Evolutionary conservation across 2,888 invertebrate genomes (phyloP), one percentile per base, ranked within the genome.

Genomic region (Leptura quadrifasciata): DNA sequence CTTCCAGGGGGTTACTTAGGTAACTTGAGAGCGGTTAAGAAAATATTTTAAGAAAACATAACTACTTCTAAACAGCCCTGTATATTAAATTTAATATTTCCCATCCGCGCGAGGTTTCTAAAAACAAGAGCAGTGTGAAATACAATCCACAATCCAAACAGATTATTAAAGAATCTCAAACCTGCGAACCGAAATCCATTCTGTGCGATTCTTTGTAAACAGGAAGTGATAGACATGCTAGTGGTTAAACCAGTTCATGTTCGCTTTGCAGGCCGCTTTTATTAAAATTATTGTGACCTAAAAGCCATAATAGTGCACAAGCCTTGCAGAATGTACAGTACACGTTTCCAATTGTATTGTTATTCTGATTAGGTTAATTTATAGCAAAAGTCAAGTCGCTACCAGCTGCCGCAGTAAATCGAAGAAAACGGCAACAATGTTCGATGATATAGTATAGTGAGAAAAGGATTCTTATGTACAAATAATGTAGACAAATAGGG

Each of bases 211-310:
- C 60, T 61, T 61, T 31, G 27, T 17, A 61, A 61, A 61, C 60
- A 61, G 60, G 60, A 61, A 61, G 60, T 61, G 17, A 61, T 17
- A 61, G 60, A 61, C 27, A n/a, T 31, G 60, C 31, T 61, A 61
- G 60, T 61, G 60, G 60, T 61, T 61, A 61, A 61, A 61, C 60
- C 60, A 61, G 60, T 61, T 61, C 60, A 31, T 61, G 31, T 61
- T 61, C 60, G 60, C 60, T 61, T 31, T 27, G 31, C 60, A 31
- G 31, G n/a, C 24, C 15, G 24, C 60, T 27, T 61, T 61, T 61
- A 27, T 61, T 31, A 9, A 61, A 31, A 61, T 61, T 10, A 17
- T 27, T 61, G 17, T 61, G 60, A 27, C 27, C 60, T 61, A 31
- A 61, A 61, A 61, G 27, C 60, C n/a, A 27, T 27, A 31, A 31